These are phyloP conservation scores for Trochalopteron elliotii DNA, from an alignment of 2,113 vertebrate genomes.

Conservation along the genomic window DNA sequence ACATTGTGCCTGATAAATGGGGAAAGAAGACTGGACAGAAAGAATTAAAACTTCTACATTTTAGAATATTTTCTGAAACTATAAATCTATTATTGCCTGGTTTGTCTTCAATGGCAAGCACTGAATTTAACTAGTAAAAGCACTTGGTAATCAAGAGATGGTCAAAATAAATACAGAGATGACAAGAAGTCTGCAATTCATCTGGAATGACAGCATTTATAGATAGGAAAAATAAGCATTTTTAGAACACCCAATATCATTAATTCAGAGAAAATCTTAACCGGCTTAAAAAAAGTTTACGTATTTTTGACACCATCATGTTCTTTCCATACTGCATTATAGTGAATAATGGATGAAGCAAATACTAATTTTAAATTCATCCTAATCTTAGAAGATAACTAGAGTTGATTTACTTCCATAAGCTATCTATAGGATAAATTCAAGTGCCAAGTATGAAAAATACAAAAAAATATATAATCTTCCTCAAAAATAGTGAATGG, in stretches of 20 bases:
- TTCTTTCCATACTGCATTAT: neutral
- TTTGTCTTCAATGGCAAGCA: neutral
- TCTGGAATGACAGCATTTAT: neutral
- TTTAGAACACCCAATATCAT: neutral
- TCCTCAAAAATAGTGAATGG: neutral
- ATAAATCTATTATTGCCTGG: neutral
- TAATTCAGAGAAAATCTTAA: neutral
- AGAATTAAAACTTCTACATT: neutral
- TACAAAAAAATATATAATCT: neutral
- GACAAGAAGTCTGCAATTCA: neutral
- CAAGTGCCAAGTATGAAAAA: neutral
- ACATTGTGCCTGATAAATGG: neutral
- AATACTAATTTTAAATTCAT: neutral
- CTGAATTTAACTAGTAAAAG: neutral
- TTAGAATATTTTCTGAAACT: neutral
- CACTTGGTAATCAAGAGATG: neutral
- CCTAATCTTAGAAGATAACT: neutral
- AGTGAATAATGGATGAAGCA: neutral
- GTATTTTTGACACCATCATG: neutral
- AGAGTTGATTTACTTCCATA: neutral
- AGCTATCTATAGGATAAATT: neutral
- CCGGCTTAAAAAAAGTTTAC: neutral
- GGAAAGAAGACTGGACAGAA: neutral
- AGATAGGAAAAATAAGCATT: neutral
- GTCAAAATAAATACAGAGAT: neutral